Evolutionary conservation across 2,888 invertebrate species (phyloP), one percentile per base, ranked within the genome.

Genomic region (Saturnia japonica): DNA sequence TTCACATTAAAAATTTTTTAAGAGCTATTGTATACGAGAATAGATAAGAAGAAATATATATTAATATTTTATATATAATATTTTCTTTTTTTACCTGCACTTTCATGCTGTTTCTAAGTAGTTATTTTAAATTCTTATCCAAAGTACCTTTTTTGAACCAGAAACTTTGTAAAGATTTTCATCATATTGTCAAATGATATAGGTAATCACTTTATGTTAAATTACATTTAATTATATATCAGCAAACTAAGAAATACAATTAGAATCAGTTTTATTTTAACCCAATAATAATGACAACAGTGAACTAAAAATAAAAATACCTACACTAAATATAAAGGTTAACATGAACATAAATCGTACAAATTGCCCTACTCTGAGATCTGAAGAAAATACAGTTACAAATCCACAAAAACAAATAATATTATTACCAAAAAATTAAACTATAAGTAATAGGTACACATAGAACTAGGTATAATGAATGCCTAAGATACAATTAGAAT

Each of bases 1-100:
- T 64, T 64, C 19, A 64, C 22, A 64, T 40, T 64, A 64, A 25
- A 60, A 60, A 60, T 12, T 14, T n/a, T 54, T 60, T 28, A 60
- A 60, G 57, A 54, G 28, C 57, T 57, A 11, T n/a, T 54, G 22
- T 47, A 47, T 60, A 28, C 1, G 25, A 28, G 57, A 60, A 60
- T 60, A 28, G 57, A 60, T 60, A 60, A 60, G 14, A 14, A 60
- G 25, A 25, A 7, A 28, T 60, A 28, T 34, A 34, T 34, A n/a
- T n/a, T n/a, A n/a, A n/a, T n/a, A n/a, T n/a, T n/a, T n/a, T n/a
- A n/a, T 60, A n/a, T 22, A 54, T 25, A 57, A 57, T 25, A 12
- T 57, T 25, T 25, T 60, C 14, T 22, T 22, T 11, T 11, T 2
- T n/a, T 54, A 54, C 22, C 4, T n/a, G 9, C 9, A 9, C 22